phyloP scores from a whole-genome alignment of 2,888 invertebrate genomes.

The Gonocerus acuteangulatus region DNA sequence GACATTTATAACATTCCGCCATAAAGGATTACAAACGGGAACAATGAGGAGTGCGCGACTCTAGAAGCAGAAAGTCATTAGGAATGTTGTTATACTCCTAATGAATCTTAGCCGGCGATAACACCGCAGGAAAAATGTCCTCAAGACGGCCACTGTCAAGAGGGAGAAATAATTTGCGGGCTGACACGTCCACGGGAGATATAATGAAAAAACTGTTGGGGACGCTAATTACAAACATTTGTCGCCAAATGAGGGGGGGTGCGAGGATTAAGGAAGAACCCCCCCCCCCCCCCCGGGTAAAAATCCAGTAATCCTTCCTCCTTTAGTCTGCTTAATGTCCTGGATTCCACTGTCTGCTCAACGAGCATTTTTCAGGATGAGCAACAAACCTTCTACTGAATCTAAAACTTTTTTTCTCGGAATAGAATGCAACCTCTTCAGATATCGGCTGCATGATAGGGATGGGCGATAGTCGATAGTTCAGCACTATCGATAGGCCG shows the following conservation, averaged over 20 bases:
- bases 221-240: neutral
- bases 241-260: neutral
- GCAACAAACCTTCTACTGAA: neutral
- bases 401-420: no score
- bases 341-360: neutral
- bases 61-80: neutral
- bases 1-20: no score
- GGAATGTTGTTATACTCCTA: neutral
- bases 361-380: neutral
- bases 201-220: neutral
- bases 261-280: neutral
- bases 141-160: neutral
- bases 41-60: no score
- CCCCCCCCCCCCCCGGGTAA: no score
- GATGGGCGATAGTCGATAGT: no score
- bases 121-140: neutral
- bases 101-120: neutral
- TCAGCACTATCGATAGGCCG: no score
- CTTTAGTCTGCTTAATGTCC: neutral
- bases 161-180: neutral
- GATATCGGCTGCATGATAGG: no score
- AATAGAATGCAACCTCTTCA: no score
- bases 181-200: neutral
- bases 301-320: neutral
- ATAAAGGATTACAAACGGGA: no score